phyloP scores from a whole-genome alignment of 1,140 invertebrate genomes.

The Laodelphax striatellus region DNA sequence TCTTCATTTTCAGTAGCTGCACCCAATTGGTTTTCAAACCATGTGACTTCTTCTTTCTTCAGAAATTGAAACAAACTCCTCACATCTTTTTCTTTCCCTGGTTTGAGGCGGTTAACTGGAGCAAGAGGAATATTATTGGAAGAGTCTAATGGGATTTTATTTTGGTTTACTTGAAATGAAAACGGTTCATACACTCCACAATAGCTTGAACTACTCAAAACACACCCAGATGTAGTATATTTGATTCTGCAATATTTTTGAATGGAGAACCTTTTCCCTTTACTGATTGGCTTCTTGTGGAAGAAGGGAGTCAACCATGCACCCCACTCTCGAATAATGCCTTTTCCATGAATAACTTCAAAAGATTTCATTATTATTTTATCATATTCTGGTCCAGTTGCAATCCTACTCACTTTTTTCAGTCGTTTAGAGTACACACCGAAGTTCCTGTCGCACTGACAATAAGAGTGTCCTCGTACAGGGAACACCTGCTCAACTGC shows the following conservation, averaged over 20 bases:
- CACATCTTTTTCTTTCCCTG: too few species aligned
- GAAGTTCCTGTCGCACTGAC: slow-evolving; percentile 14
- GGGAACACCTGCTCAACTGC: slow-evolving; percentile 10
- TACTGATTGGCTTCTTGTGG: neutral
- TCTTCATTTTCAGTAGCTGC: too few species aligned
- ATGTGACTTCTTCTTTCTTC: too few species aligned
- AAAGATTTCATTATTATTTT: slow-evolving; percentile 3
- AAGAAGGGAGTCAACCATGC: neutral
- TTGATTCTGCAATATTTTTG: neutral
- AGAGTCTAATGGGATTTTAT: too few species aligned
- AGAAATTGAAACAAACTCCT: too few species aligned
- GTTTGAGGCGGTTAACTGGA: too few species aligned
- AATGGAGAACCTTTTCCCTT: neutral
- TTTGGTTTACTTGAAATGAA: too few species aligned
- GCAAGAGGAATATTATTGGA: too few species aligned
- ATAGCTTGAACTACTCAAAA: too few species aligned
- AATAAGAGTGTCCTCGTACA: slow-evolving; percentile 11
- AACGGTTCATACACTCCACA: too few species aligned
- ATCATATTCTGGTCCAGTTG: slow-evolving; percentile 9
- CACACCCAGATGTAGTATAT: neutral
- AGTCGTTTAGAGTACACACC: slow-evolving; percentile 10
- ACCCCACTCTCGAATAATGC: neutral
- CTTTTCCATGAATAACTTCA: neutral
- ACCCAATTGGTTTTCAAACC: too few species aligned
- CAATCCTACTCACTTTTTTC: slow-evolving; percentile 7